Percentiles rank a stretch among this genome's conserved stretches.
phyloP scores from a whole-genome alignment of 2,888 invertebrate species.

The Platynereis dumerilii region DNA sequence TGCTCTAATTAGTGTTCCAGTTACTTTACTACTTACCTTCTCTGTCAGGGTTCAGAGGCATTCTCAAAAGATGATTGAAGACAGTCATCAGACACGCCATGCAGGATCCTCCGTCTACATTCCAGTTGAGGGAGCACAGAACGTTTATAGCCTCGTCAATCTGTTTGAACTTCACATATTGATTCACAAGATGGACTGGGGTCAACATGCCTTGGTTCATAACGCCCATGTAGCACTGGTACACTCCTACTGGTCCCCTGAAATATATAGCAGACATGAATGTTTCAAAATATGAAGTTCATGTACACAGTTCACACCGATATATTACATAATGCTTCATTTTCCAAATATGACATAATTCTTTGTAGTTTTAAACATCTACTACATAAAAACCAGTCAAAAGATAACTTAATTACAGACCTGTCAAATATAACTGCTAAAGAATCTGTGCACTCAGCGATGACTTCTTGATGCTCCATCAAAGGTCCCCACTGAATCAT shows the following conservation, averaged over 20 bases:
- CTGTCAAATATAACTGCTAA: slow-evolving; percentile 52
- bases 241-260: slow-evolving; percentile 62
- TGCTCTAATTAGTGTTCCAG: too few relatives aligned
- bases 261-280: slow-evolving; percentile 54
- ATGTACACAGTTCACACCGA: too few relatives aligned
- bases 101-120: slow-evolving; percentile 76
- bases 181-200: slow-evolving; percentile 70
- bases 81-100: slow-evolving; percentile 78
- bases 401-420: slow-evolving; percentile 32
- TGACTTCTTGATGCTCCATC: slow-evolving; percentile 60
- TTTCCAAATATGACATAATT: too few relatives aligned
- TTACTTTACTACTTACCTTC: too few relatives aligned
- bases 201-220: slow-evolving; percentile 66
- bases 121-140: slow-evolving; percentile 78
- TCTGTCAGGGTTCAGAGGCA: slow-evolving; percentile 68
- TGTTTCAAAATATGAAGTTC: neutral
- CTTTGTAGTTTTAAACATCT: too few relatives aligned
- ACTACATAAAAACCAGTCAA: too few relatives aligned
- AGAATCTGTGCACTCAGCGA: slow-evolving; percentile 51
- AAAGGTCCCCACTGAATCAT: slow-evolving; percentile 71
- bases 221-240: slow-evolving; percentile 57
- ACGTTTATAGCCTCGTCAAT: slow-evolving; percentile 76
- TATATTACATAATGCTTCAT: too few relatives aligned
- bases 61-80: slow-evolving; percentile 72
- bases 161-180: slow-evolving; percentile 72